phyloP scores from a whole-genome alignment of 2,888 invertebrate genomes.

The Tipula helvola region DNA sequence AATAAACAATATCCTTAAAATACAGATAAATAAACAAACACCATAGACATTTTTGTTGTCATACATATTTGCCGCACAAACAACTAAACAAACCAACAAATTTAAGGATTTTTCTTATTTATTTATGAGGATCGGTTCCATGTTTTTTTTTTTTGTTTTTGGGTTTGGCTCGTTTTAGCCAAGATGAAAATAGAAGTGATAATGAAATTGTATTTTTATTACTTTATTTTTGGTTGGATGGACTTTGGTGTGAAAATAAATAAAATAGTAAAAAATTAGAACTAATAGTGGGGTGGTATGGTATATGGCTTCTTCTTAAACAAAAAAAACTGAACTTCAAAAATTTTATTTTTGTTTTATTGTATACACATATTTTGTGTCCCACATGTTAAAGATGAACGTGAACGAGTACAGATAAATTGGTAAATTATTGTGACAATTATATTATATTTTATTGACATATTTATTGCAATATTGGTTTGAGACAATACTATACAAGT shows the following conservation, averaged over 20 bases:
- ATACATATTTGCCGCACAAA: not conserved
- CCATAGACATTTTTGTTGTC: not conserved
- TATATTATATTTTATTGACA: not conserved
- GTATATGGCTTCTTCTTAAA: not conserved
- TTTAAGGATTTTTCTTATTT: not conserved
- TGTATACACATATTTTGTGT: not conserved
- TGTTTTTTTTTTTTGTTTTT: not conserved
- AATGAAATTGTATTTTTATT: constrained; percentile 4
- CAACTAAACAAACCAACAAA: not conserved
- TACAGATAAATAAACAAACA: not conserved
- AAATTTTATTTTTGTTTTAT: not conserved
- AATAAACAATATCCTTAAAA: not conserved
- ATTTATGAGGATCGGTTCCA: not conserved
- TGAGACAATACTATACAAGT: not conserved
- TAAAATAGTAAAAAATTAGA: not conserved
- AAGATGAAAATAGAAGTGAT: not conserved
- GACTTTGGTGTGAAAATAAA: not conserved
- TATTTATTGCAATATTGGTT: not conserved
- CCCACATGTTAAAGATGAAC: not conserved
- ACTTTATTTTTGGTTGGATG: not conserved
- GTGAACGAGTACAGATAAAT: not conserved
- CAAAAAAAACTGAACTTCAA: not conserved
- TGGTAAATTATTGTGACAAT: not conserved
- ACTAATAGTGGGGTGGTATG: not conserved
- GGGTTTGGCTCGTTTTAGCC: not conserved